A percentile compares a stretch with the other conserved stretches of the same genome.
phyloP scores from a whole-genome alignment of 53 echinoderm and acorn worm genomes.

The Echinarachnius parma region DNA sequence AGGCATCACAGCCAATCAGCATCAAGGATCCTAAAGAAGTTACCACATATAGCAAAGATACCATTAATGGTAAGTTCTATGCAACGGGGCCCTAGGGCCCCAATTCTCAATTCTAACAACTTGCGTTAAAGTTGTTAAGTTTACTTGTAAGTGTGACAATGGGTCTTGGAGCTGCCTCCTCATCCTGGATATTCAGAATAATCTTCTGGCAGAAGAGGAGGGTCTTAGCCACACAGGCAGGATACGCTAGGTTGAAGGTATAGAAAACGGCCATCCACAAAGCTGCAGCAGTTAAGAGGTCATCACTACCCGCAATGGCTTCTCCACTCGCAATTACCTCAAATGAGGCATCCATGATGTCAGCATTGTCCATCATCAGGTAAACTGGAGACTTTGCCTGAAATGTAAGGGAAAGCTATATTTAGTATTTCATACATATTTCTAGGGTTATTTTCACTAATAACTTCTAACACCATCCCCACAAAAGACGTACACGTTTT shows the following conservation, averaged over 20 bases:
- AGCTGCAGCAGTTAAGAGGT: slow-evolving; percentile 21
- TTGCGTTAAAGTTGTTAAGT: slow-evolving; percentile 17
- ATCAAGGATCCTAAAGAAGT: no score
- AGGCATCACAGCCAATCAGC: no score
- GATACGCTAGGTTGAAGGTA: slow-evolving; percentile 3
- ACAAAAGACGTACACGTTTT: slow-evolving; percentile 6
- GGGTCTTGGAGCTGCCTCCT: slow-evolving; percentile 21
- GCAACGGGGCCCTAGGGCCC: slow-evolving; percentile 16
- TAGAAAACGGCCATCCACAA: slow-evolving; percentile 24
- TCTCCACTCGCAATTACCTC: slow-evolving; percentile 16
- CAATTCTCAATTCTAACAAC: slow-evolving; percentile 15
- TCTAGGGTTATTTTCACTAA: not conserved
- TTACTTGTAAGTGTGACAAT: slow-evolving; percentile 16
- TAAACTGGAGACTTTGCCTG: slow-evolving; percentile 20
- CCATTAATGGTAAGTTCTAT: slow-evolving; percentile 7
- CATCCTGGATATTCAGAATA: slow-evolving; percentile 20
- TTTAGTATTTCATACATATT: slow-evolving; percentile 18
- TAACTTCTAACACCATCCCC: slow-evolving; percentile 6
- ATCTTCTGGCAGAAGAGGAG: slow-evolving; percentile 21
- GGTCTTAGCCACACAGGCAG: slow-evolving; percentile 26
- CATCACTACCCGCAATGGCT: slow-evolving; percentile 3
- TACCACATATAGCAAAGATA: no score
- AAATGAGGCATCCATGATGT: slow-evolving; percentile 11
- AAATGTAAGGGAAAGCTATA: slow-evolving; percentile 12
- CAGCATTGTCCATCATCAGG: slow-evolving; percentile 21